A percentile compares a stretch with the other conserved stretches of the same genome.
These are phyloP conservation scores for Mamestra configurata DNA, from an alignment of 1,140 invertebrate species.

Conservation along the genomic window DNA sequence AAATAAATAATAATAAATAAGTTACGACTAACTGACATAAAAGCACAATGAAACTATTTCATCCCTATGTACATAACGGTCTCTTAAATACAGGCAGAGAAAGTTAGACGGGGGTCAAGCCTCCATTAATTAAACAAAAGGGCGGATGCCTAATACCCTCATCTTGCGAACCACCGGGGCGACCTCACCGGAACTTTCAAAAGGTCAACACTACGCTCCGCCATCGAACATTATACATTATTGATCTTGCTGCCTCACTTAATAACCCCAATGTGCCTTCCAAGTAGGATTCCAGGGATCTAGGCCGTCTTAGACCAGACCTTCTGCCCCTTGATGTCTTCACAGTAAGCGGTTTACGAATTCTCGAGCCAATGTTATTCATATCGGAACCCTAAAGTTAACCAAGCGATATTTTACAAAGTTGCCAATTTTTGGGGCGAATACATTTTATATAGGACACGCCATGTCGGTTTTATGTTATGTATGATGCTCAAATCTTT, in stretches of 20 bases:
- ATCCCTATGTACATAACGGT: slow-evolving; percentile 40
- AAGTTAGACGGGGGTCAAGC: slow-evolving; percentile 65
- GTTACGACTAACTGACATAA: slow-evolving; percentile 17
- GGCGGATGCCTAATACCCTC: slow-evolving; percentile 60
- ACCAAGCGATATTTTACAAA: slow-evolving; percentile 20
- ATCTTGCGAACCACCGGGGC: slow-evolving; percentile 55
- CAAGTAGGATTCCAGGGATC: slow-evolving; percentile 11
- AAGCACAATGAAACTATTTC: slow-evolving; percentile 53
- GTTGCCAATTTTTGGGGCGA: slow-evolving; percentile 34
- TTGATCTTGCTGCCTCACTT: slow-evolving; percentile 46
- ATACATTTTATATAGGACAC: slow-evolving; percentile 6
- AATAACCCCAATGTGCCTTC: slow-evolving; percentile 16
- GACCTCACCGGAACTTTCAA: slow-evolving; percentile 57
- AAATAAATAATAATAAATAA: too few species aligned
- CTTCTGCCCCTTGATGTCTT: slow-evolving; percentile 18
- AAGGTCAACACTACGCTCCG: slow-evolving; percentile 48
- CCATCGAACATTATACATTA: slow-evolving; percentile 50
- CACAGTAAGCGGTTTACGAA: slow-evolving; percentile 14
- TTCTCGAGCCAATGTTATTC: slow-evolving; percentile 30
- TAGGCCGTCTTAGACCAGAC: slow-evolving; percentile 5
- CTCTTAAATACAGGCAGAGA: slow-evolving; percentile 51
- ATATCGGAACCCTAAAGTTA: slow-evolving; percentile 34
- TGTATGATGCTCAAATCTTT: slow-evolving; percentile 8
- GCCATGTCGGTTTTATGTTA: slow-evolving; percentile 15
- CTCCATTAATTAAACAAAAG: slow-evolving; percentile 66